Evolutionary conservation across 2,888 invertebrate genomes (phyloP), one percentile per base, ranked within the genome.

Genomic region (Pediacus dermestoides): DNA sequence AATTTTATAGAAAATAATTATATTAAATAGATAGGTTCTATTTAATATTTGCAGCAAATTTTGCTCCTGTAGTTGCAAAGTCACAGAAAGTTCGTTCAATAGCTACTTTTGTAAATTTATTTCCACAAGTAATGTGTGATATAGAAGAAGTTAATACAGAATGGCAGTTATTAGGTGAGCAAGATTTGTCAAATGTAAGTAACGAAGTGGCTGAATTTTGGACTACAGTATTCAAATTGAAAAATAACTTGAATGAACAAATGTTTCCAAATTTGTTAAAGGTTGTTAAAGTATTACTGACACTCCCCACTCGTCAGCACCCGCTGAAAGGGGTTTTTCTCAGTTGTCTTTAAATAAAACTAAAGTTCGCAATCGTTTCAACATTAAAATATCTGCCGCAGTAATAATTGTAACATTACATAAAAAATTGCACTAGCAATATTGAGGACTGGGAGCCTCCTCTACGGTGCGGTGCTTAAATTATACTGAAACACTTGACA

Each of bases 101-200:
- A 31, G 28, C 36, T 8, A 18, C 15, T 9, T 32, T 30, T 38
- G 28, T 46, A 52, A 33, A 33, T 21, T 33, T 33, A 21, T 33
- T 33, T 33, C 22, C 33, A 33, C 21, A 33, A 25, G 22, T 33
- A 18, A 18, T 11, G 10, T 33, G 33, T 33, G 13, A 33, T 11
- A 33, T 33, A 26, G 33, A 33, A 21, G 33, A 27, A 3, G 33
- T 33, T 12, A 33, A 33, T 21, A 33, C 22, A 9, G 33, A 33
- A 33, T 33, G 33, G 33, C 33, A 33, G 11, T 26, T 33, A 33
- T 21, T 33, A 9, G 11, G 4, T 9, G 21, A 33, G 13, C 33
- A 33, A 33, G 10, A 33, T 18, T 25, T 33, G 16, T 3, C 33
- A 16, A 12, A 7, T 16, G 16, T 33, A 7, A 21, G 21, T 33